Evolutionary conservation across 2,888 invertebrate genomes (phyloP), one percentile per base, ranked within the genome.

Genomic region (Alsophila aescularia): DNA sequence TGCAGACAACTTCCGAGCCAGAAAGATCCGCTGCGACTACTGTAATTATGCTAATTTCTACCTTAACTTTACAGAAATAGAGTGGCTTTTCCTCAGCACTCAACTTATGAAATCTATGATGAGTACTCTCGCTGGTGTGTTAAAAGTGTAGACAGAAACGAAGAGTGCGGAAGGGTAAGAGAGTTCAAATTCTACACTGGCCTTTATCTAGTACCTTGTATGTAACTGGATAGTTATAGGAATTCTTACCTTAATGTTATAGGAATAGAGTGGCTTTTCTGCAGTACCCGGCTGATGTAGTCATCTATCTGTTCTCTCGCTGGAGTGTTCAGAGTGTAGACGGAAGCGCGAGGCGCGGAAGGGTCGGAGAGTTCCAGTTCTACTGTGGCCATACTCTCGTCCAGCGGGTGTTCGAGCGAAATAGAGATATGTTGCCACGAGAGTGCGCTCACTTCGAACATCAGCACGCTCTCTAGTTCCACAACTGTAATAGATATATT

Each of bases 191-290:
- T n/a, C n/a, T n/a, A n/a, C n/a, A n/a, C n/a, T n/a, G n/a, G 18
- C 5, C 18, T 4, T 18, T 18, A 4, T 18, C 18, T 18, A 18
- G 18, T 18, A 5, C 2, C 2, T 18, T 18, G 18, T 18, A 18
- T 18, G 18, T 4, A 18, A 18, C 2, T 5, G 2, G 18, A 18
- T 2, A 24, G 24, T 52, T 35, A 50, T 31, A 12, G 15, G 10
- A 32, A 52, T 16, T 18, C 41, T 21, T 95, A 95, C 75, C 98
- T 93, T 87, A 98, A 94, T 5, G 97, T 97, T 47, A 98, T 94
- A 1, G 98, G 98, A 80, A 98, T 97, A n/a, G 98, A 98, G 72
- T 97, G 94, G 70, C 96, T 97, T 76, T 96, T 95, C 82, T 98
- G 98, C 61, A 98, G 93, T 42, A 98, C 83, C 58, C 83, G 37